Evolutionary conservation across 2,113 vertebrate species (phyloP).

Genomic region (Lynx canadensis): DNA sequence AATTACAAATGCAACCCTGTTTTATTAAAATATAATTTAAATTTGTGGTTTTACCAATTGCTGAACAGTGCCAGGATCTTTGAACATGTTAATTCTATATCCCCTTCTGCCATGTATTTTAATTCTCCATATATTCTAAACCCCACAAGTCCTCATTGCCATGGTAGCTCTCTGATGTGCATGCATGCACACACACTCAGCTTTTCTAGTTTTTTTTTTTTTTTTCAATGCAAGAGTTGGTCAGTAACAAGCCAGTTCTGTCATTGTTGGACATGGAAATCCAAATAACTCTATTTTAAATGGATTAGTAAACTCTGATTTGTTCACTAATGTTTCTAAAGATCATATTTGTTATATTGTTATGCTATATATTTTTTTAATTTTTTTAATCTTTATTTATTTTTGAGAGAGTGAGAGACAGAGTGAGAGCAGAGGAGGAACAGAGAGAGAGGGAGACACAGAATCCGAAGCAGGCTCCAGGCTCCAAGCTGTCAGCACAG

Average conservation of each 20-base stretch:
- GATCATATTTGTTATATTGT: background rate
- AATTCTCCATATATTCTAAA: background rate
- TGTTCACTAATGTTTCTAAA: background rate
- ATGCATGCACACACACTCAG: background rate
- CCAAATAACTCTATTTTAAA: conserved; percentile 16
- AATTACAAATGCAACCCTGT: background rate
- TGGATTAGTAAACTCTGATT: background rate
- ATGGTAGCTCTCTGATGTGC: background rate
- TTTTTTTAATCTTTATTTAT: too few species aligned
- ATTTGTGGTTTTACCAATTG: background rate
- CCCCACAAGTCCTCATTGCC: too few species aligned
- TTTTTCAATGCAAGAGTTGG: background rate
- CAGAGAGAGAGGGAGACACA: too few species aligned
- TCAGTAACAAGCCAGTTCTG: background rate
- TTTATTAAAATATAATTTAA: conserved; percentile 51
- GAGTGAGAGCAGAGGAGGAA: too few species aligned
- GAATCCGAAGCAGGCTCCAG: too few species aligned
- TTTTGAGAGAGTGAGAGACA: too few species aligned
- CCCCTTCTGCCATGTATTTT: background rate
- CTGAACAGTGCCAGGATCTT: background rate
- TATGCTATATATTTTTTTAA: background rate
- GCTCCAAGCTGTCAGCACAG: too few species aligned
- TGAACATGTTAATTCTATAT: background rate
- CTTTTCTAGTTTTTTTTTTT: background rate
- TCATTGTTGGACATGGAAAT: background rate